Evolutionary conservation across 2,888 invertebrate genomes (phyloP), one percentile per base, ranked within the genome.

Genomic region (Eupeodes luniger): DNA sequence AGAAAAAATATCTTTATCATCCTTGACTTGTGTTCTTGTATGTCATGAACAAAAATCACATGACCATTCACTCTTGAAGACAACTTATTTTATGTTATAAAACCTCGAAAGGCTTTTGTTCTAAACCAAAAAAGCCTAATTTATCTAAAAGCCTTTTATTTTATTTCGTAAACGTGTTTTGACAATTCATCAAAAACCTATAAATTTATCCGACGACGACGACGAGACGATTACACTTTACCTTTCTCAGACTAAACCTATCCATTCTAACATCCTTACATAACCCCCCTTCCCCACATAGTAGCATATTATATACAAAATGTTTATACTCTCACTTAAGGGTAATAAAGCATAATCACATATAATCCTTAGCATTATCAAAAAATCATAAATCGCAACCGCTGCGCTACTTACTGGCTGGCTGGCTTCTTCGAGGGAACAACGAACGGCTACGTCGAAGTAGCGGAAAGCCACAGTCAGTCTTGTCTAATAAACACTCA

Each of bases 351-450:
- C 78, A 81, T 88, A 88, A 88, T 85, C 88, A 85, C 85, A 88
- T 77, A 88, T 88, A 88, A 88, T 88, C 88, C 85, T 49, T 62
- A 27, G 88, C 88, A 88, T 88, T 81, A 88, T 88, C 88, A 88
- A 88, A 88, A 88, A 81, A 80, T 85, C 88, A 85, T 88, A 88
- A 88, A 88, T 88, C 84, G 51, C 81, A 77, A 80, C 64, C 40
- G 77, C 80, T 84, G 67, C 81, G 19, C 67, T 47, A 14, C 44
- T 62, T 1, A 16, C 40, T 40, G 5, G 16, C n/a, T n/a, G n/a
- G 19, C 16, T 5, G n/a, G 5, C 40, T 16, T n/a, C 16, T n/a
- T n/a, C 40, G 10, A 59, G 27, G 1, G n/a, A 10, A n/a, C 11
- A 62, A 44, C 64, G 19, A 64, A 64, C 47, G 53, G 9, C 9